phyloP scores from a whole-genome alignment of 2,113 vertebrate species.

The Zapornia atra region DNA sequence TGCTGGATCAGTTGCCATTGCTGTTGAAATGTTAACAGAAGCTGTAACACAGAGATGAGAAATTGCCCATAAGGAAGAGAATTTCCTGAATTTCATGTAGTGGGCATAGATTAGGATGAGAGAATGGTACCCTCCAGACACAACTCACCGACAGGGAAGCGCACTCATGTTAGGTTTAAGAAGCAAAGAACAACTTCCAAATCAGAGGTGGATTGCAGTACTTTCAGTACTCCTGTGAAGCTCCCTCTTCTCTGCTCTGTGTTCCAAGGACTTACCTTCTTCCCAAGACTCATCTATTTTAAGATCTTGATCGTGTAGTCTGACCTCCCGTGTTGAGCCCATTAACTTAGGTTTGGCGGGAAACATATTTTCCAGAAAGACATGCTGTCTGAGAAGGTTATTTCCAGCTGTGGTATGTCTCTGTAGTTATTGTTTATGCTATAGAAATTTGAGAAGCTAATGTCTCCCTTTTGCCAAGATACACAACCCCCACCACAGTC shows the following conservation, averaged over 20 bases:
- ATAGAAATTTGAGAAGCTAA: constrained; percentile 36
- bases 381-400: constrained; percentile 14
- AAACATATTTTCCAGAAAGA: constrained; percentile 38
- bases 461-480: constrained; percentile 17
- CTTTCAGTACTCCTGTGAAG: neutral
- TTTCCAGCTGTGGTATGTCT: constrained; percentile 45
- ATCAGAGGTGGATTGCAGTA: neutral
- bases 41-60: neutral
- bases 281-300: neutral
- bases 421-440: constrained; percentile 43
- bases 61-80: neutral
- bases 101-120: neutral
- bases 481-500: neutral
- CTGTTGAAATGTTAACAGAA: neutral
- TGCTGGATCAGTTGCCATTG: neutral
- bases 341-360: neutral
- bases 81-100: neutral
- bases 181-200: neutral
- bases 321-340: neutral
- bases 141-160: neutral
- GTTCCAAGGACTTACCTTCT: neutral
- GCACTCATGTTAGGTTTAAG: neutral
- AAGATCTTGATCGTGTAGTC: neutral
- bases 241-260: neutral
- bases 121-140: neutral